Percentiles rank a stretch among this genome's conserved stretches.
Evolutionary conservation across 92 coral and sea anemone genomes (phyloP).

Genomic region (Ricordea florida): DNA sequence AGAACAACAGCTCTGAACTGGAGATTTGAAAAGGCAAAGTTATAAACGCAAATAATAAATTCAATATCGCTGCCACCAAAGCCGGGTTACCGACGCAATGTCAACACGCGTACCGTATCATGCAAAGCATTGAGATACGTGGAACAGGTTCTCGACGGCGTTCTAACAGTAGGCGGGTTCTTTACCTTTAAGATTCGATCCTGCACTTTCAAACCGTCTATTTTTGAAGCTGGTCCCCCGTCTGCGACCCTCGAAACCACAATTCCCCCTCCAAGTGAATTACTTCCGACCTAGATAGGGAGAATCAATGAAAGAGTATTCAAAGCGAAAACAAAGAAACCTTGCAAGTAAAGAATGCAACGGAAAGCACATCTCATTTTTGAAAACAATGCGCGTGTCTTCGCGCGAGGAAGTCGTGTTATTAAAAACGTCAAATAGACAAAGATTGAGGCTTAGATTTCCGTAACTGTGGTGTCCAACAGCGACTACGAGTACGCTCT

Average conservation of each 20-base stretch:
- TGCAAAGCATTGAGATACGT: neutral
- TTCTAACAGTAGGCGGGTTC: slow-evolving; percentile 7
- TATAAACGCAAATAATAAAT: slow-evolving; percentile 8
- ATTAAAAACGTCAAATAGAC: slow-evolving; percentile 10
- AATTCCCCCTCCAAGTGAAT: slow-evolving; percentile 80
- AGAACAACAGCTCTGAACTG: slow-evolving; percentile 6
- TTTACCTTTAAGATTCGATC: slow-evolving; percentile 91
- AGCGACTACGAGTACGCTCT: slow-evolving; percentile 39
- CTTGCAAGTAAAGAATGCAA: slow-evolving; percentile 15
- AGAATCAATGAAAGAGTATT: slow-evolving; percentile 17
- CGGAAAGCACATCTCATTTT: slow-evolving; percentile 3
- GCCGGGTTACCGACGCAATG: neutral
- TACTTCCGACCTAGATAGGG: slow-evolving; percentile 83
- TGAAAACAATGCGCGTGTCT: neutral
- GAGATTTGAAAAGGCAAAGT: neutral
- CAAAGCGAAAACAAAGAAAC: slow-evolving; percentile 43
- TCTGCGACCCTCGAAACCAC: slow-evolving; percentile 97
- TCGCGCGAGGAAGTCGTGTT: slow-evolving; percentile 22
- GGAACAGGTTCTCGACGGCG: slow-evolving; percentile 4
- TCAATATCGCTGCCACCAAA: neutral
- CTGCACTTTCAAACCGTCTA: slow-evolving; percentile 77
- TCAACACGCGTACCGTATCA: slow-evolving; percentile 3
- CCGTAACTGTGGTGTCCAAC: slow-evolving; percentile 23
- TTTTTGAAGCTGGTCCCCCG: slow-evolving; percentile 96
- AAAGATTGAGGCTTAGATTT: slow-evolving; percentile 14